Percentiles rank a stretch among this genome's conserved stretches.
Evolutionary conservation across 2,113 vertebrate genomes (phyloP).

Genomic region (Octodon degus): DNA sequence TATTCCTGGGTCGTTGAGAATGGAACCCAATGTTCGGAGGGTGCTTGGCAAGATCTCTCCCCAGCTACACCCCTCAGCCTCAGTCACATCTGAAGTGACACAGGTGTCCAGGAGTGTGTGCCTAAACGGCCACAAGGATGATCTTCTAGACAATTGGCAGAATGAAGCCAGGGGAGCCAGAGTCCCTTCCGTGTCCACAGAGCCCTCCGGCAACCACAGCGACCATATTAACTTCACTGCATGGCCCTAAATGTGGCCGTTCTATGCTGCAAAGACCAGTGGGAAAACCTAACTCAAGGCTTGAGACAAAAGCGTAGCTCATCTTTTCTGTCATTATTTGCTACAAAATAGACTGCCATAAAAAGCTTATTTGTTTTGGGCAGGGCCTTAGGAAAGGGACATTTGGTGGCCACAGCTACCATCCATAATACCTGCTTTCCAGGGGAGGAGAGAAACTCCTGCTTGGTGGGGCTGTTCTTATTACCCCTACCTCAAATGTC

Average conservation of each 20-base stretch:
- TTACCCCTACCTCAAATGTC: neutral
- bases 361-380: neutral
- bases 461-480: neutral
- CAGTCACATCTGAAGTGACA: neutral
- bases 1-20: neutral
- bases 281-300: neutral
- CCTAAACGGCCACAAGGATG: neutral
- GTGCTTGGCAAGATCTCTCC: neutral
- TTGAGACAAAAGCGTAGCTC: neutral
- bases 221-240: neutral
- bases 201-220: neutral
- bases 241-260: neutral
- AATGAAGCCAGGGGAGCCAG: neutral
- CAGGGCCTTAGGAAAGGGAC: neutral
- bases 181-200: neutral
- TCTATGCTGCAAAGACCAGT: neutral
- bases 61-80: neutral
- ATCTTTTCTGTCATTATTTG: neutral
- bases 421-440: neutral
- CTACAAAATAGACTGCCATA: neutral
- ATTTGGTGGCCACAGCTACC: neutral
- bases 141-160: neutral
- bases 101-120: accelerated
- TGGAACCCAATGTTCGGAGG: neutral
- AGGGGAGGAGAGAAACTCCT: neutral